Base-by-base conservation (phyloP, 1,140 invertebrate genomes). In the Apocrypta bakeri region DNA sequence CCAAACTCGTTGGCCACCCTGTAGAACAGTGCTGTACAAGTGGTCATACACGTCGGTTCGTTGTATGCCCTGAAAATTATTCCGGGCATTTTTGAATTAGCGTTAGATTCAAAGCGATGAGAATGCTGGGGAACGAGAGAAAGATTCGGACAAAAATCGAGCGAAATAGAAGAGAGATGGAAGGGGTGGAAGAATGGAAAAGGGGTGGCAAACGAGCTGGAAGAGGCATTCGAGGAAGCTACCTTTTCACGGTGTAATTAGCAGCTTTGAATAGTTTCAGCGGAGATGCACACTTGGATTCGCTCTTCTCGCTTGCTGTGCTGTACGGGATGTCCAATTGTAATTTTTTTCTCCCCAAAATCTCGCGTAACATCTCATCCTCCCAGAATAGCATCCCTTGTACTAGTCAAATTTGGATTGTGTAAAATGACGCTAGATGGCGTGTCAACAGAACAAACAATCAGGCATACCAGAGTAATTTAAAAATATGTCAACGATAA, bases 161-260 rank as follows among this genome's bases (percentile, higher is more conserved):
- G 17, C 2, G 17, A 61, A 6, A 61, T 4, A 61, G n/a, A 61
- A 61, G n/a, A 61, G 14, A 61, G 63, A 6, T 14, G 25, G 63
- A 66, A 12, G 14, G 68, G 68, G 68, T 17, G 61, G 37, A 68
- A 79, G 77, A 71, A 71, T 71, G 66, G 66, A 21, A 7, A 78
- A 37, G 40, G 76, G 40, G 79, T 73, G 69, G 68, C 68, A 79
- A 80, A 80, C 69, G 79, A 80, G 79, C 69, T 73, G 79, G 69
- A 73, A 80, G 69, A 80, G 69, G 69, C 56, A 73, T 63, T 80
- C 56, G 69, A 71, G 31, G 56, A 72, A 61, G 56, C 31, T 73
- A 63, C 79, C 56, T 73, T 80, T 80, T 73, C 69, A 73, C 48
- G 69, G 48, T 63, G 40, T 61, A 79, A 71, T 79, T 79, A 79